Evolutionary conservation across 2,888 invertebrate genomes (phyloP).

Genomic region (Dryomyza anilis): DNA sequence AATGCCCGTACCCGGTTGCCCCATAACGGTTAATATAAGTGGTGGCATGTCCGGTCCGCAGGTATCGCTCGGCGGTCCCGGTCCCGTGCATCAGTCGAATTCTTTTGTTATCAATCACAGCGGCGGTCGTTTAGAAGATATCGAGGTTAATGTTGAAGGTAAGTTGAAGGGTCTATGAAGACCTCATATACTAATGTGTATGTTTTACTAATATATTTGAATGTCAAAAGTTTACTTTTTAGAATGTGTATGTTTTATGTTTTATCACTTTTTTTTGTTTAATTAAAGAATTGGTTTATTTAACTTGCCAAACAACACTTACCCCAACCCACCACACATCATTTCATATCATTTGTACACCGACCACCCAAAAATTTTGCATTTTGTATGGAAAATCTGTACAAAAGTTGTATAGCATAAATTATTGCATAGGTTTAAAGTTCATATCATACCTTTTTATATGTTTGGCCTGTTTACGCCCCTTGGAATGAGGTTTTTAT

Average conservation of each 20-base stretch:
- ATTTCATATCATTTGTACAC: background rate
- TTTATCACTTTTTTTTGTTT: constrained; percentile 3
- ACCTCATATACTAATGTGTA: background rate
- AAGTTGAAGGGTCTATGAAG: constrained; percentile 43
- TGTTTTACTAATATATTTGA: background rate
- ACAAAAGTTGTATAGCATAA: constrained; percentile 7
- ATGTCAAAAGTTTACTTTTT: background rate
- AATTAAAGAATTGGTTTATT: constrained; percentile 10
- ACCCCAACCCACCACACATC: background rate
- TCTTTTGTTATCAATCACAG: constrained; percentile 78
- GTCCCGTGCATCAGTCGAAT: constrained; percentile 73
- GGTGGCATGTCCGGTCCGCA: constrained; percentile 70
- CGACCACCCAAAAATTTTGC: constrained; percentile 10
- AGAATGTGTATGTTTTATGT: background rate
- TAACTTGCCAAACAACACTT: background rate
- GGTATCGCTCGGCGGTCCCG: constrained; percentile 74
- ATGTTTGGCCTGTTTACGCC: no score
- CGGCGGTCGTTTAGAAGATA: constrained; percentile 88
- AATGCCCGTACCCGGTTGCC: constrained; percentile 83
- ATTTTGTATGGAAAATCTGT: constrained; percentile 26
- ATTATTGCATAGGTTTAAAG: no score
- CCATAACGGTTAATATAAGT: constrained; percentile 82
- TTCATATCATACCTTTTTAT: no score
- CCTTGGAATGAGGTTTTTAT: no score
- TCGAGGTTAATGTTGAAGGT: constrained; percentile 97